These are phyloP conservation scores for Araneus ventricosus DNA, from an alignment of 1,140 invertebrate species.

Conservation along the genomic window DNA sequence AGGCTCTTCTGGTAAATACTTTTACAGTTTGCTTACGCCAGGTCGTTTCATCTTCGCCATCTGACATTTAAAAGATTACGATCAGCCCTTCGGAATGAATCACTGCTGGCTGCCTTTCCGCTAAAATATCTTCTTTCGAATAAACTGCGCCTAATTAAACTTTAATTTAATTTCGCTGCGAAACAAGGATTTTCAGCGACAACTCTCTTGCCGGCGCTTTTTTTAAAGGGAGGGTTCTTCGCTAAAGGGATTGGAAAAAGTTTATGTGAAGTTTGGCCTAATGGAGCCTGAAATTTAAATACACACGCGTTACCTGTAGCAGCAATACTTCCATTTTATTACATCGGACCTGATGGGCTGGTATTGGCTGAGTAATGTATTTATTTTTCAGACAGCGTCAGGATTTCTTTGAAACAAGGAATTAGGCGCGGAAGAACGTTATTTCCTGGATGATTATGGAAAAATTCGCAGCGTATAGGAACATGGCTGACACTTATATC, in stretches of 20 bases:
- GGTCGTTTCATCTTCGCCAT: neutral
- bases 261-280: neutral
- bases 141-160: conserved; percentile 49
- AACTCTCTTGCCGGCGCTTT: neutral
- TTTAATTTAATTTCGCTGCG: conserved; percentile 42
- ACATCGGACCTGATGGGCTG: neutral
- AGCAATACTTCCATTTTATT: neutral
- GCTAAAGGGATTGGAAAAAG: neutral
- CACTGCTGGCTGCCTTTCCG: neutral
- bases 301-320: neutral
- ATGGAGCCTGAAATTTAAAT: conserved; percentile 33
- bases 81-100: neutral
- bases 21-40: neutral
- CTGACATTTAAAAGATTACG: conserved; percentile 24
- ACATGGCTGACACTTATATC: too few species aligned
- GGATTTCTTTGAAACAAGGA: too few species aligned
- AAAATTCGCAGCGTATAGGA: too few species aligned
- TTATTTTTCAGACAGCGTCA: too few species aligned
- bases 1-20: neutral
- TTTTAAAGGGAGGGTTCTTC: neutral
- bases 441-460: too few species aligned
- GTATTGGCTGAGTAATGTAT: too few species aligned
- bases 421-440: too few species aligned
- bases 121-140: conserved; percentile 46
- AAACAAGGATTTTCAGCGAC: neutral